phyloP scores from a whole-genome alignment of 2,888 invertebrate genomes.

The Orchestes rusci region DNA sequence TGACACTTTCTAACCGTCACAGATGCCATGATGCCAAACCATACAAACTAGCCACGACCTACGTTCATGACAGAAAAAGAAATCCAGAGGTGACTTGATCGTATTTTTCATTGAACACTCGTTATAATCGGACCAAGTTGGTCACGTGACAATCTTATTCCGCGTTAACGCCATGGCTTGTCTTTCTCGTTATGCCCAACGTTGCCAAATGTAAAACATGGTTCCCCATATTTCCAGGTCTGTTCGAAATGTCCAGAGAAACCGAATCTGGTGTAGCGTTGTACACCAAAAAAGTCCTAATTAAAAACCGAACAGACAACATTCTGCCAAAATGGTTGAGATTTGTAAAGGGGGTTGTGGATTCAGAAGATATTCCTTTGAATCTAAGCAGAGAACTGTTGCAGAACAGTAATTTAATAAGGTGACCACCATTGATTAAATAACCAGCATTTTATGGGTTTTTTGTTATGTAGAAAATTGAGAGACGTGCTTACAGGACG shows the following conservation, averaged over 20 bases:
- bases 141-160: too few relatives aligned
- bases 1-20: too few relatives aligned
- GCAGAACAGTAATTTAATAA: slow-evolving; percentile 87
- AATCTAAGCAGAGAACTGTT: slow-evolving; percentile 93
- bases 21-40: too few relatives aligned
- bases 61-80: too few relatives aligned
- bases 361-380: slow-evolving; percentile 96
- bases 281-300: slow-evolving; percentile 88
- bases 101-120: too few relatives aligned
- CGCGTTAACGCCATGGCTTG: too few relatives aligned
- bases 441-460: neutral
- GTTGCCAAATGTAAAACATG: neutral
- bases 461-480: slow-evolving; percentile 57
- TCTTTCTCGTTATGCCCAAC: too few relatives aligned
- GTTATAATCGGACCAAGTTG: too few relatives aligned
- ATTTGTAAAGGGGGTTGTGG: slow-evolving; percentile 95
- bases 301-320: slow-evolving; percentile 85
- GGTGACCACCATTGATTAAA: slow-evolving; percentile 44
- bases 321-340: slow-evolving; percentile 91
- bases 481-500: slow-evolving; percentile 76
- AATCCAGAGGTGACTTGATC: too few relatives aligned
- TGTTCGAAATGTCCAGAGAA: slow-evolving; percentile 86
- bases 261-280: slow-evolving; percentile 79
- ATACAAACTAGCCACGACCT: too few relatives aligned
- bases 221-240: slow-evolving; percentile 44